A percentile compares a stretch with the other conserved stretches of the same genome.
These are phyloP conservation scores for Ptilorrhoa leucosticta DNA, from an alignment of 2,113 vertebrate species.

Conservation along the genomic window DNA sequence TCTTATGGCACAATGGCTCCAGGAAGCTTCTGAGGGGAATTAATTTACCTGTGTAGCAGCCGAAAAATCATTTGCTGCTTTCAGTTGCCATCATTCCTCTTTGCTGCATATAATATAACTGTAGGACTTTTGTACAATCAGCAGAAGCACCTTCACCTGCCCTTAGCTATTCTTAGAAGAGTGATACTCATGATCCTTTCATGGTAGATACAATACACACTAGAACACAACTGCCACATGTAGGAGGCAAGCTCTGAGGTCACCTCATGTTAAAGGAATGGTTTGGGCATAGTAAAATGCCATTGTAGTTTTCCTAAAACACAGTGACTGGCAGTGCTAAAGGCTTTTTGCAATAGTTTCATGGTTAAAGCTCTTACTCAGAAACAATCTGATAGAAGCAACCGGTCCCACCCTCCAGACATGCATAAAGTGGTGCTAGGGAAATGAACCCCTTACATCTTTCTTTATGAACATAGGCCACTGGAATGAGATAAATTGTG, in stretches of 20 bases:
- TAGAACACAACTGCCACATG: fast-evolving
- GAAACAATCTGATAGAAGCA: neutral
- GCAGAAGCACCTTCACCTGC: neutral
- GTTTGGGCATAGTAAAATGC: neutral
- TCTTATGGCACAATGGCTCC: neutral
- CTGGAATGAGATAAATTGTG: neutral
- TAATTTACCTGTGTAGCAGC: neutral
- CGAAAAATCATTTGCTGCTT: neutral
- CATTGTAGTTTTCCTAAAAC: neutral
- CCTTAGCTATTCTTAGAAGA: neutral
- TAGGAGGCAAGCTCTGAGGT: neutral
- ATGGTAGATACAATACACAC: neutral
- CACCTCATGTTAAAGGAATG: neutral
- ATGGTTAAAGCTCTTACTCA: neutral
- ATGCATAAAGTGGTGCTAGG: neutral
- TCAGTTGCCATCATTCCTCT: neutral
- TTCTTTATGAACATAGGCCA: neutral
- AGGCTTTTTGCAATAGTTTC: neutral
- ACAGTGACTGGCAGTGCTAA: neutral
- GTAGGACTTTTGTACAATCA: neutral
- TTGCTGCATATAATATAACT: neutral
- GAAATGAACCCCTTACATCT: neutral
- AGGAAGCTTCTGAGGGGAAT: neutral
- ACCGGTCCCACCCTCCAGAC: neutral
- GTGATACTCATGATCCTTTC: neutral